Evolutionary conservation across 2,797 vertebrate genomes (phyloP), one percentile per base, ranked within the genome.

Genomic region (Helicolenus hilgendorfi): DNA sequence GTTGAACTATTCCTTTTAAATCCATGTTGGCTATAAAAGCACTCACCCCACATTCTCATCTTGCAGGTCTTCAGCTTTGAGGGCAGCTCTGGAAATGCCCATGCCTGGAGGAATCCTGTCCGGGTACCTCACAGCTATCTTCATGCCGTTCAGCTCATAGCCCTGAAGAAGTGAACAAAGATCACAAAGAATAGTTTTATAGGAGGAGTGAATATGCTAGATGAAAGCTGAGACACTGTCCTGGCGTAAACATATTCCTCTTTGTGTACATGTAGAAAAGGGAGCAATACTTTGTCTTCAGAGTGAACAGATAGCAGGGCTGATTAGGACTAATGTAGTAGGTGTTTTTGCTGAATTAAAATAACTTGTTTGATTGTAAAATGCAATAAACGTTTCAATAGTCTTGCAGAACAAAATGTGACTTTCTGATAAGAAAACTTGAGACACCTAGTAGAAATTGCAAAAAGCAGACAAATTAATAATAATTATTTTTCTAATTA

Each of bases 51-150:
- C 5, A 38, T 80, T 36, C 20, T 95, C 83, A 5, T 90, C 81
- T 2, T 86, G 69, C 74, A 82, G 55, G 74, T 88, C 65, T 0
- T 88, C 62, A 13, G 96, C 80, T 85, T 58, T 95, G 26, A 91
- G 91, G 29, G 96, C 96, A 4, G 92, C 70, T 69, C 49, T 96
- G 55, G 97, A 97, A 62, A 97, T 95, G 20, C 96, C 96, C 75
- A 96, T 92, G 26, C 93, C 94, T 0, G 41, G 55, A 73, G 96
- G 94, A 80, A 97, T 95, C 88, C 96, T 92, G 85, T 97, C 96
- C 0, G 97, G 97, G 70, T 97, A 97, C 62, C 96, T 94, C 76
- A 98, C 97, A 0, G 56, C 90, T 1, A 98, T 83, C 74, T 27
- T 88, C 22, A 45, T 77, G 27, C 95, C 95, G 2, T 89, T 86